A percentile compares a stretch with the other conserved stretches of the same genome.
These are phyloP conservation scores for Ispidina picta DNA, from an alignment of 2,797 vertebrate genomes.

Conservation along the genomic window DNA sequence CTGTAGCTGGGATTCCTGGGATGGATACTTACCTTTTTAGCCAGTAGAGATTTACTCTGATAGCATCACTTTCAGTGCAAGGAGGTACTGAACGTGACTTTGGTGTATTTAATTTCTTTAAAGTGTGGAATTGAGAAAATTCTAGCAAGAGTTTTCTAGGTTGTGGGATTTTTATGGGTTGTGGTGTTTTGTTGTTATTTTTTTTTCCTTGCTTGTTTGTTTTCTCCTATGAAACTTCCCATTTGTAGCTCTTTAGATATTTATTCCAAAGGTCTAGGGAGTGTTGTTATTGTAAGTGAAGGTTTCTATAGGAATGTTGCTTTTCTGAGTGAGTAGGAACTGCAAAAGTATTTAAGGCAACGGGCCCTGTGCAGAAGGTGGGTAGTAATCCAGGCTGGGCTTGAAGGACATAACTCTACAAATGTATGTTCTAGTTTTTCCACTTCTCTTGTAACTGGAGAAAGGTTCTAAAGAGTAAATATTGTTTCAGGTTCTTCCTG, in stretches of 20 bases:
- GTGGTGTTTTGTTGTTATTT: too few relatives aligned
- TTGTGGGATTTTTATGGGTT: too few relatives aligned
- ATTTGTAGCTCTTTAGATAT: neutral
- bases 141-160: neutral
- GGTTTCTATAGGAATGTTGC: neutral
- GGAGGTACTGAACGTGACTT: neutral
- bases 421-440: neutral
- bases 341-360: neutral
- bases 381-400: neutral
- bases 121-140: neutral
- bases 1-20: neutral
- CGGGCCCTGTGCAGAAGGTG: neutral
- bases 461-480: neutral
- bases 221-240: neutral
- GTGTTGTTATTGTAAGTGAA: neutral
- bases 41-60: neutral
- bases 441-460: neutral
- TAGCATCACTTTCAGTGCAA: neutral
- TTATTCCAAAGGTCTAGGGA: neutral
- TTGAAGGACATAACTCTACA: neutral
- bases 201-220: too few relatives aligned
- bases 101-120: neutral
- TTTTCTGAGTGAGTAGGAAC: neutral
- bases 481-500: slow-evolving; percentile 62
- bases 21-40: neutral